phyloP scores from a whole-genome alignment of 30 jellyfish, hydroid and myxozoan genomes.

The Sanderia malayensis region DNA sequence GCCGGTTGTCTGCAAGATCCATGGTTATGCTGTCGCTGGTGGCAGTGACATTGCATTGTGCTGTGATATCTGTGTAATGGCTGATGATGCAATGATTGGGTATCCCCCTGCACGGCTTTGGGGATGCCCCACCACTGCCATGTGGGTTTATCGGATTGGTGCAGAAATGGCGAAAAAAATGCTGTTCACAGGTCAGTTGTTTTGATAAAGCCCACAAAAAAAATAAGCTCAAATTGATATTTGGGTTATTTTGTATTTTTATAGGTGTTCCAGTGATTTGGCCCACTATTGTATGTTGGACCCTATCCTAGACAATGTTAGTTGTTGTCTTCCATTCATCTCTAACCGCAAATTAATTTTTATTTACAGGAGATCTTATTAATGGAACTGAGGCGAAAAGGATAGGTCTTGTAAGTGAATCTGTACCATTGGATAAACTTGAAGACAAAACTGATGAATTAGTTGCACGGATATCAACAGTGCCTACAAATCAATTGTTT shows the following conservation, averaged over 20 bases:
- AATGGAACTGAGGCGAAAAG: background rate
- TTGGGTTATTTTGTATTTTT: too few species aligned
- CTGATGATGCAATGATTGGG: constrained; percentile 15
- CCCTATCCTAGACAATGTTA: too few species aligned
- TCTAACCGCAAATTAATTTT: too few species aligned
- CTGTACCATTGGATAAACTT: background rate
- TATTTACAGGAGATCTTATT: background rate
- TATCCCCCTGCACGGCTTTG: constrained; percentile 10
- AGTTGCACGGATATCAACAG: background rate
- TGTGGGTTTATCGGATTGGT: constrained; percentile 12
- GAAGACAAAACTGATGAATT: background rate
- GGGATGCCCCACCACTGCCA: constrained; percentile 19
- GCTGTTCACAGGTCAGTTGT: constrained; percentile 7
- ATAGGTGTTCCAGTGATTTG: too few species aligned
- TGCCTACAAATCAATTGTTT: constrained; percentile 2
- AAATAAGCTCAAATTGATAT: too few species aligned
- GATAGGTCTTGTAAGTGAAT: constrained; percentile 1
- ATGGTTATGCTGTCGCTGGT: constrained; percentile 9
- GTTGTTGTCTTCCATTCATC: too few species aligned
- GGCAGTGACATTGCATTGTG: constrained; percentile 12
- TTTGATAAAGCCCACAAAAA: too few species aligned
- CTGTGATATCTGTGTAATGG: constrained; percentile 5
- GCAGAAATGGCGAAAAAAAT: constrained; percentile 3
- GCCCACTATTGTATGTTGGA: too few species aligned
- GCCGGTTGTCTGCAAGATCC: constrained; percentile 4